A percentile compares a stretch with the other conserved stretches of the same genome.
Conservation (phyloP, 2,888 invertebrate species). For the Atherix ibis region DNA sequence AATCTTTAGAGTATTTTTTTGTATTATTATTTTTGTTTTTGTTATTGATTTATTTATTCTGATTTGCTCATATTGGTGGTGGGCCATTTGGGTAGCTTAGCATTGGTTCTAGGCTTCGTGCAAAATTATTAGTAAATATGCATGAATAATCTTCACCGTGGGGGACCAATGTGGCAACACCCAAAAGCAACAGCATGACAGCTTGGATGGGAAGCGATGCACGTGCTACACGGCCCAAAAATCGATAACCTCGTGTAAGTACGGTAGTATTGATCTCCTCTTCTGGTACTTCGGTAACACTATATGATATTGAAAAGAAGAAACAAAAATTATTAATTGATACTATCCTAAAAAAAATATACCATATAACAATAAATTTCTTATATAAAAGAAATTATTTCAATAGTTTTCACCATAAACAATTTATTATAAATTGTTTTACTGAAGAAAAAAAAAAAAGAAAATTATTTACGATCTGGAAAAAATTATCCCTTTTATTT, state of each 20-base stretch:
- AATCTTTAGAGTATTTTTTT: too few relatives aligned
- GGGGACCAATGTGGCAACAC: slow-evolving; percentile 81
- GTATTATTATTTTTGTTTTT: too few relatives aligned
- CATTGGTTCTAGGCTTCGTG: slow-evolving; percentile 73
- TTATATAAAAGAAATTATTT: not conserved
- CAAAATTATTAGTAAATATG: slow-evolving; percentile 68
- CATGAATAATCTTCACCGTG: slow-evolving; percentile 74
- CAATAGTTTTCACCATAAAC: too few relatives aligned
- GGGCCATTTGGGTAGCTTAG: slow-evolving; percentile 84
- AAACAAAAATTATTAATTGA: slow-evolving; percentile 1
- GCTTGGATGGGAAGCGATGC: slow-evolving; percentile 91
- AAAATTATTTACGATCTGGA: too few relatives aligned
- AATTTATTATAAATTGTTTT: not conserved
- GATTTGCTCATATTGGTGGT: slow-evolving; percentile 76
- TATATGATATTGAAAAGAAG: slow-evolving; percentile 11
- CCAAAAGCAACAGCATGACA: slow-evolving; percentile 78
- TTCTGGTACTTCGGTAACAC: slow-evolving; percentile 25
- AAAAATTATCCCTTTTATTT: too few relatives aligned
- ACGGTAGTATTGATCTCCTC: slow-evolving; percentile 46
- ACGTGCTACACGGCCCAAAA: slow-evolving; percentile 77
- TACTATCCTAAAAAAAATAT: too few relatives aligned
- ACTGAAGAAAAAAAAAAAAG: slow-evolving; percentile 2
- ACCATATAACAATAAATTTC: too few relatives aligned
- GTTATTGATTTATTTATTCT: too few relatives aligned
- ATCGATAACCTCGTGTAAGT: slow-evolving; percentile 60